These are phyloP conservation scores for Coptodon rendalli DNA, from an alignment of 2,113 vertebrate species.

Conservation along the genomic window DNA sequence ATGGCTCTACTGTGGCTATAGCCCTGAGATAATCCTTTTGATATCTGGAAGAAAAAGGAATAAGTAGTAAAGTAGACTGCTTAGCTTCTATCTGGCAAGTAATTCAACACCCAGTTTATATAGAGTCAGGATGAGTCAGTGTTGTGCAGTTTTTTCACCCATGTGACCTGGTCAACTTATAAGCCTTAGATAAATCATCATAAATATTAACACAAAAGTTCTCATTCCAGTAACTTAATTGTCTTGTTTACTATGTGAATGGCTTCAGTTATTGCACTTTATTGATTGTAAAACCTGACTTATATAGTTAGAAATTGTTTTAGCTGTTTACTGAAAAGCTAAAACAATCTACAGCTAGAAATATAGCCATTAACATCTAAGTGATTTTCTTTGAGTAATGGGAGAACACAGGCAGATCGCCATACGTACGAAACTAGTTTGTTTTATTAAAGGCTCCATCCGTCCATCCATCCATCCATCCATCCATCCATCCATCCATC, in stretches of 20 bases:
- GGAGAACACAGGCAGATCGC: neutral
- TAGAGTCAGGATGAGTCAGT: neutral
- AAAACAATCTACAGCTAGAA: neutral
- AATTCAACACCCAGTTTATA: neutral
- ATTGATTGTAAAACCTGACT: neutral
- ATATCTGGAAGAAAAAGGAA: neutral
- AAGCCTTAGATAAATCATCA: neutral
- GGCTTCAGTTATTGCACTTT: neutral
- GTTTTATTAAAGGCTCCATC: neutral
- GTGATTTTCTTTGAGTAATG: neutral
- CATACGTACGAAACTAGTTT: neutral
- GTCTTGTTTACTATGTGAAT: neutral
- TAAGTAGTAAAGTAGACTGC: neutral
- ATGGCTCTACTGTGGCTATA: neutral
- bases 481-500: accelerated
- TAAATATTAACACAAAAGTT: neutral
- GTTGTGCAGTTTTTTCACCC: neutral
- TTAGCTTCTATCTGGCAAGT: neutral
- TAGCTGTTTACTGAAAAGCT: neutral
- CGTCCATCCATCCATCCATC: accelerated
- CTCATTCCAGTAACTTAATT: neutral
- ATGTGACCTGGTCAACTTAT: neutral
- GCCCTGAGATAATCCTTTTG: neutral
- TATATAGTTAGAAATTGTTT: neutral
- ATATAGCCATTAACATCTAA: neutral